Conservation (phyloP, 2,797 vertebrate genomes). For the Masticophis lateralis region DNA sequence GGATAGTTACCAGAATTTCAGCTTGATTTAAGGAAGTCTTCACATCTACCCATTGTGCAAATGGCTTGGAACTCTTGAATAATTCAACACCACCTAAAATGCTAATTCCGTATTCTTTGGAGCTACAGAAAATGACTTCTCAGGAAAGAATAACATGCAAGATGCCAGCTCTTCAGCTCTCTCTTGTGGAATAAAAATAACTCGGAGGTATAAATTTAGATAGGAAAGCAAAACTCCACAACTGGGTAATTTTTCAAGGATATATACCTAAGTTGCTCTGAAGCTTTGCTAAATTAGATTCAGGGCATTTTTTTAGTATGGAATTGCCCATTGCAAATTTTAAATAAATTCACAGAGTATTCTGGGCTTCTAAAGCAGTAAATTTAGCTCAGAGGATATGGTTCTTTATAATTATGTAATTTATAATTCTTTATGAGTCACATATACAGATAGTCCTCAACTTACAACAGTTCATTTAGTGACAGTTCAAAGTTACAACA, state of each 20-base stretch:
- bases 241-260: neutral
- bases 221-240: neutral
- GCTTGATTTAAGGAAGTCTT: neutral
- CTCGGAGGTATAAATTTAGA: neutral
- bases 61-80: neutral
- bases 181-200: slow-evolving; percentile 1
- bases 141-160: neutral
- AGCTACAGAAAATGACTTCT: neutral
- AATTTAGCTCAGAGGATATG: neutral
- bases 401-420: neutral
- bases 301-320: neutral
- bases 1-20: neutral
- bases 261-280: neutral
- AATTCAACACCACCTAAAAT: neutral
- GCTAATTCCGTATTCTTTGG: neutral
- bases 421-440: neutral
- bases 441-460: neutral
- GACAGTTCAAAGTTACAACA: neutral
- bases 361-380: neutral
- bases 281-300: neutral
- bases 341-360: neutral
- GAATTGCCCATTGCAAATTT: neutral
- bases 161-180: neutral
- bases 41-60: neutral
- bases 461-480: neutral